Evolutionary conservation across 2,888 invertebrate genomes (phyloP), one percentile per base, ranked within the genome.

Genomic region (Eupithecia exiguata): DNA sequence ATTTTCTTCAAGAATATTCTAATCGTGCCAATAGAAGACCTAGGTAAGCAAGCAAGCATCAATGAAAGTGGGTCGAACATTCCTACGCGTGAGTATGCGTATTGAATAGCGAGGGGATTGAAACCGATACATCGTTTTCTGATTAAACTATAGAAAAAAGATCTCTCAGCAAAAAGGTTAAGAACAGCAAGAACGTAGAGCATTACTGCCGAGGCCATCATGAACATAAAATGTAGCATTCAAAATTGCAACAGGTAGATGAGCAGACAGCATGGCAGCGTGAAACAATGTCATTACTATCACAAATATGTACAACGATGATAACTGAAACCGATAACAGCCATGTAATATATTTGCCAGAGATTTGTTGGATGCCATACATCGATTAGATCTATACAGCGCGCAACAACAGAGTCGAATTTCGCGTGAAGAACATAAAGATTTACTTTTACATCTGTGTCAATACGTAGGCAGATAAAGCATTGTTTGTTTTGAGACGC

Each of bases 191-290:
- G 12, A n/a, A 65, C 16, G 2, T 63, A 63, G n/a, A 63, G n/a
- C 35, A 62, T 30, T 62, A 38, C 12, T 65, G 38, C 36, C 21
- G 4, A 65, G 38, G n/a, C 36, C 38, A 38, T 36, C 10, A n/a
- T 38, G 40, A 10, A 66, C 36, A 66, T 40, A 38, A 21, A 36
- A 38, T n/a, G 25, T 21, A 40, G 40, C 40, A 12, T 66, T 66
- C 25, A 43, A 43, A 66, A 25, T 38, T 65, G 21, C 40, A 43
- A 40, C 35, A 43, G 16, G 21, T n/a, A 21, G 21, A 66, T 66
- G 66, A 43, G 38, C 80, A 84, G 85, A 84, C 84, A 78, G 84
- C 81, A 79, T 80, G 83, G 77, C 83, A 79, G 80, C 84, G 73
- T 74, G 65, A 78, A 78, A 79, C 78, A 74, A 77, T 78, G 75